Conservation (phyloP, 2,888 invertebrate species). For the Diachrysia chrysitis region DNA sequence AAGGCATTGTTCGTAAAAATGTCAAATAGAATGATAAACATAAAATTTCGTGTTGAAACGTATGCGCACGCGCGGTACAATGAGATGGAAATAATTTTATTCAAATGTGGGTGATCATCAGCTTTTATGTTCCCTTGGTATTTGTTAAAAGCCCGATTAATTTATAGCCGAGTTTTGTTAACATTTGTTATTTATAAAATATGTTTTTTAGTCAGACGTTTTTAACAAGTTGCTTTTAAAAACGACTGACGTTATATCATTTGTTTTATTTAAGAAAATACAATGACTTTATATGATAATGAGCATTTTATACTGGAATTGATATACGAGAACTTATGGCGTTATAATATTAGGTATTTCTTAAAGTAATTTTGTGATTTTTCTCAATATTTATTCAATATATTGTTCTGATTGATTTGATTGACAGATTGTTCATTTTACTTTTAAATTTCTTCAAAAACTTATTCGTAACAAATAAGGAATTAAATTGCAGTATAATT, state of each 20-base stretch:
- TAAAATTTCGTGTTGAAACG: constrained; percentile 85
- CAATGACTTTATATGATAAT: too few species aligned
- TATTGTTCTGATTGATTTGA: background rate
- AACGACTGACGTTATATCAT: background rate
- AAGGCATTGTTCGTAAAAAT: constrained; percentile 85
- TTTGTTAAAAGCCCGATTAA: constrained; percentile 70
- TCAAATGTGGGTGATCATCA: constrained; percentile 75
- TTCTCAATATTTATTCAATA: too few species aligned
- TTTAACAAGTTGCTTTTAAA: constrained; percentile 25
- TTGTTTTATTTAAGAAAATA: background rate
- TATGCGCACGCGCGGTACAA: constrained; percentile 78
- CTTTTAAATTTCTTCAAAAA: too few species aligned
- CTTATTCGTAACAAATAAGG: background rate
- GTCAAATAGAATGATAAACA: constrained; percentile 89
- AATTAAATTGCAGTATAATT: background rate
- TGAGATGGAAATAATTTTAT: constrained; percentile 79
- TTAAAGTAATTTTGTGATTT: too few species aligned
- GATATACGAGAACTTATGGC: background rate
- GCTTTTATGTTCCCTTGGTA: constrained; percentile 67
- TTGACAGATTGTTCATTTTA: too few species aligned
- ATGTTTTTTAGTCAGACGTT: constrained; percentile 11
- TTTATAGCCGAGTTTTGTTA: constrained; percentile 68
- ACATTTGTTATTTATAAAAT: constrained; percentile 60
- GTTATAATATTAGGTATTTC: too few species aligned
- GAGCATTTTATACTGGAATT: background rate